These are phyloP conservation scores for Ichneumoninae sp. DNA, from an alignment of 2,888 invertebrate species.

Conservation along the genomic window DNA sequence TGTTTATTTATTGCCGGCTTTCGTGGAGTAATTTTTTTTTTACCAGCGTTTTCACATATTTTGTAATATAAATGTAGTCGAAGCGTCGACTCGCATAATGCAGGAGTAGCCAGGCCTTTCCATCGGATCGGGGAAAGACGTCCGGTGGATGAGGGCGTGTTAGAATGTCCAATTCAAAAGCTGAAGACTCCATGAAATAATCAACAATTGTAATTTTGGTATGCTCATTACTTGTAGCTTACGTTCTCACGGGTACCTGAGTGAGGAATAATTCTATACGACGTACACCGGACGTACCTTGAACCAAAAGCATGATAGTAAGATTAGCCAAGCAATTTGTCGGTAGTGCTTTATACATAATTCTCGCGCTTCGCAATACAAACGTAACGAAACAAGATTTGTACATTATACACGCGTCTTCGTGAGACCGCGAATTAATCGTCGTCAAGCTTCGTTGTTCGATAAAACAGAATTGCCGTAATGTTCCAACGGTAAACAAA, in stretches of 20 bases:
- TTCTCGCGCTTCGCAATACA: slow-evolving; percentile 36
- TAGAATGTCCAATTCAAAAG: slow-evolving; percentile 21
- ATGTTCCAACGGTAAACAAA: slow-evolving; percentile 25
- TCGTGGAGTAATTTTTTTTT: slow-evolving; percentile 28
- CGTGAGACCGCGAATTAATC: not conserved
- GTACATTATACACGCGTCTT: slow-evolving; percentile 37
- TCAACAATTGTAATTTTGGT: slow-evolving; percentile 17
- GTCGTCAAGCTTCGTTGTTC: slow-evolving; percentile 24
- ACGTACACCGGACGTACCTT: slow-evolving; percentile 2
- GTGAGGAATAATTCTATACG: slow-evolving; percentile 22
- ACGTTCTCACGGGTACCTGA: slow-evolving; percentile 33
- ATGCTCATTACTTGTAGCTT: slow-evolving; percentile 28
- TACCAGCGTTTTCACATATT: slow-evolving; percentile 45
- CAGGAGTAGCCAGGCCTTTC: not conserved
- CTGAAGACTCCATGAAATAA: slow-evolving; percentile 42
- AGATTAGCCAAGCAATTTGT: slow-evolving; percentile 21
- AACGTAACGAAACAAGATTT: slow-evolving; percentile 26
- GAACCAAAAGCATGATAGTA: slow-evolving; percentile 40
- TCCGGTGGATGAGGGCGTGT: not conserved
- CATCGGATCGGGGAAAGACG: not conserved
- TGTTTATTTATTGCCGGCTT: slow-evolving; percentile 53
- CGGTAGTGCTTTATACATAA: slow-evolving; percentile 30
- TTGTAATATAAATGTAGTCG: slow-evolving; percentile 23
- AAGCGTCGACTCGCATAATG: slow-evolving; percentile 14
- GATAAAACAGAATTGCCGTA: slow-evolving; percentile 19